Evolutionary conservation across 2,888 invertebrate species (phyloP).

Genomic region (Acanthopleura granulata): DNA sequence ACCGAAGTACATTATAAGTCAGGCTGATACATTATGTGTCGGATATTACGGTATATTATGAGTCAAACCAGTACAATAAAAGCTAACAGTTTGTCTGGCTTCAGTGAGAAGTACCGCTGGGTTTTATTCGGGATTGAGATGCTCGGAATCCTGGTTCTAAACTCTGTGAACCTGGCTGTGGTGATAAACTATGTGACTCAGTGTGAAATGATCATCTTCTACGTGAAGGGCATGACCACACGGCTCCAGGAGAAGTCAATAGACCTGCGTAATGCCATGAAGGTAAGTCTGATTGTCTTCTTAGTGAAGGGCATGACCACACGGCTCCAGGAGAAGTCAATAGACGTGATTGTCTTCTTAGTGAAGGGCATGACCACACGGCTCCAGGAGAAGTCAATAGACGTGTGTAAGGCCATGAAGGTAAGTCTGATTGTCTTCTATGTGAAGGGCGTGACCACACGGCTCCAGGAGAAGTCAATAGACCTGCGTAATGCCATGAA

Average conservation of each 20-base stretch:
- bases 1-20: not conserved
- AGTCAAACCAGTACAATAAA: too few species aligned
- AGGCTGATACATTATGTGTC: not conserved
- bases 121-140: conserved; percentile 55
- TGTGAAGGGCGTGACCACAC: too few species aligned
- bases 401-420: conserved; percentile 66
- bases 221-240: conserved; percentile 61
- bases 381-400: conserved; percentile 64
- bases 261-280: conserved; percentile 65
- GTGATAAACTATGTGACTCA: conserved; percentile 68
- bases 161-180: conserved; percentile 67
- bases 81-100: conserved; percentile 21
- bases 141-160: conserved; percentile 55
- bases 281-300: conserved; percentile 45
- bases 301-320: not conserved
- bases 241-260: conserved; percentile 65
- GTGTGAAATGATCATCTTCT: conserved; percentile 67
- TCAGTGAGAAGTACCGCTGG: conserved; percentile 47
- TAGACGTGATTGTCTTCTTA: conserved; percentile 59
- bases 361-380: conserved; percentile 61
- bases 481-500: too few species aligned
- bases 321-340: too few species aligned
- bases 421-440: conserved; percentile 41
- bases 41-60: not conserved
- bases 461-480: too few species aligned